Conservation (phyloP, 2,888 invertebrate species). For the Cistogaster globosa region DNA sequence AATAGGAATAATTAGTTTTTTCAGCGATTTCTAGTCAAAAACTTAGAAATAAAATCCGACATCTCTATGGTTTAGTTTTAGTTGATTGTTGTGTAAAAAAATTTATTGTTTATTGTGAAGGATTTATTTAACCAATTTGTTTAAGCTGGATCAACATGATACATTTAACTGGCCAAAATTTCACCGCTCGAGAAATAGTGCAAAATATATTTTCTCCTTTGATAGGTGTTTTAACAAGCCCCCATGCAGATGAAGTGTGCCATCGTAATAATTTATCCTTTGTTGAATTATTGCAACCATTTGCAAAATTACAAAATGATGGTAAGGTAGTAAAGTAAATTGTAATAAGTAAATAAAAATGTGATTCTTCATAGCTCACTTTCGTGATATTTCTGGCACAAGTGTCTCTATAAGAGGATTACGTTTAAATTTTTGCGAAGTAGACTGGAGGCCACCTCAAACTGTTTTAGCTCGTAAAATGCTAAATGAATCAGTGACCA, state of each 20-base stretch:
- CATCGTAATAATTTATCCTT: constrained; percentile 95
- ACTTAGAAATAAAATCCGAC: too few relatives aligned
- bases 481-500: constrained; percentile 91
- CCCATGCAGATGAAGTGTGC: constrained; percentile 92
- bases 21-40: too few relatives aligned
- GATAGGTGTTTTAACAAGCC: constrained; percentile 92
- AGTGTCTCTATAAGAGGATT: constrained; percentile 89
- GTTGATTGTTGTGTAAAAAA: too few relatives aligned
- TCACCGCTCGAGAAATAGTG: constrained; percentile 92
- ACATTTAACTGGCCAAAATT: constrained; percentile 85
- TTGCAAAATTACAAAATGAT: constrained; percentile 90
- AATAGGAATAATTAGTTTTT: too few relatives aligned
- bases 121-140: neutral
- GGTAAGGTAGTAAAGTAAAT: constrained; percentile 83
- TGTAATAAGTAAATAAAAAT: neutral
- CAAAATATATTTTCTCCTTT: constrained; percentile 95
- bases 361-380: constrained; percentile 86
- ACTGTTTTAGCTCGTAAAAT: constrained; percentile 92
- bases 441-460: constrained; percentile 91
- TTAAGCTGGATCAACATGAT: constrained; percentile 77
- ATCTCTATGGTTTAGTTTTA: too few relatives aligned
- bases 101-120: too few relatives aligned
- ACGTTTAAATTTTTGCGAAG: constrained; percentile 91
- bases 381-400: constrained; percentile 92
- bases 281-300: constrained; percentile 95